phyloP scores from a whole-genome alignment of 2,888 invertebrate species.

The Acanthopleura granulata region DNA sequence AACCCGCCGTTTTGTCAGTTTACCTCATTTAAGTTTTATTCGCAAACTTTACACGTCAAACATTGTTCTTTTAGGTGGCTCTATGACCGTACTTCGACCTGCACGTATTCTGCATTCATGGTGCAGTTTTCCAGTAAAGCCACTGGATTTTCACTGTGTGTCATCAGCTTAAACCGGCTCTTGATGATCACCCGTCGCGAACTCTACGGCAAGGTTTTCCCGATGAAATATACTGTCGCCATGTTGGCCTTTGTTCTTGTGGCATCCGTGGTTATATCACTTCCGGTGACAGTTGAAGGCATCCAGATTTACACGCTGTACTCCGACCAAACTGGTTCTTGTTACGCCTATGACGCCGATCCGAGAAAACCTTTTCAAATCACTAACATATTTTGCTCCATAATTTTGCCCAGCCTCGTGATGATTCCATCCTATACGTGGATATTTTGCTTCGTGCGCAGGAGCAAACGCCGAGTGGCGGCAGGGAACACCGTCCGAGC shows the following conservation, averaged over 20 bases:
- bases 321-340: slow-evolving; percentile 12
- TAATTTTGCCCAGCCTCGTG: slow-evolving; percentile 5
- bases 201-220: background rate
- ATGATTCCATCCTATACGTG: slow-evolving; percentile 4
- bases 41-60: too few species aligned
- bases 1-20: too few species aligned
- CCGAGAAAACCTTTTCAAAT: background rate
- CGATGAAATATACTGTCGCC: background rate
- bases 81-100: background rate
- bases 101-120: background rate
- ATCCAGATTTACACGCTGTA: background rate
- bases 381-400: background rate
- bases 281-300: background rate
- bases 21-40: too few species aligned
- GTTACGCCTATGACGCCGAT: slow-evolving; percentile 4
- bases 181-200: background rate
- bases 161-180: background rate
- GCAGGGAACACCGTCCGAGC: background rate
- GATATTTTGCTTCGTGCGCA: background rate
- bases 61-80: slow-evolving; percentile 8
- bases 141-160: slow-evolving; percentile 6
- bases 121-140: background rate
- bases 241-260: background rate
- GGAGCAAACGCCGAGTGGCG: slow-evolving; percentile 3
- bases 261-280: background rate